phyloP scores from a whole-genome alignment of 2,888 invertebrate genomes.

The Spodoptera picta region DNA sequence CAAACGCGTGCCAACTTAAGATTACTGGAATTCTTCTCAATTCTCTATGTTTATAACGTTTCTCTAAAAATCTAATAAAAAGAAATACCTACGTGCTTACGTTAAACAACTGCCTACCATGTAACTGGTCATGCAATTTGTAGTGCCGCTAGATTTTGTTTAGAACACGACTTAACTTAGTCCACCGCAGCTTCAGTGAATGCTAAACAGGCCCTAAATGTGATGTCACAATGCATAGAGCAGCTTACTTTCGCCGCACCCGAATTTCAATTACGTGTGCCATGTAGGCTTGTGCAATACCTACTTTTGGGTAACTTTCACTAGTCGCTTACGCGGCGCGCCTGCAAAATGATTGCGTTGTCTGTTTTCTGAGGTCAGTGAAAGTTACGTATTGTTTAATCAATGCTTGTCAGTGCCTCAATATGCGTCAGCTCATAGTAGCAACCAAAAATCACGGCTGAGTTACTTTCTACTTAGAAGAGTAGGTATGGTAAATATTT shows the following conservation, averaged over 20 bases:
- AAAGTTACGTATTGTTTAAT: conserved; percentile 80
- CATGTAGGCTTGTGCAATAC: conserved; percentile 85
- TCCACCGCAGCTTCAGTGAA: conserved; percentile 55
- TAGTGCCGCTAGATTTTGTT: conserved; percentile 38
- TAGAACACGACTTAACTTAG: conserved; percentile 32
- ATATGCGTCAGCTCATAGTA: conserved; percentile 47
- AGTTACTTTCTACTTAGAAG: conserved; percentile 18
- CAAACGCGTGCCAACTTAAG: conserved; percentile 52
- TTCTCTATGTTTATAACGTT: conserved; percentile 49
- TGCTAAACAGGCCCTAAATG: conserved; percentile 60
- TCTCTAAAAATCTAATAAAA: conserved; percentile 43
- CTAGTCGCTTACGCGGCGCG: conserved; percentile 83
- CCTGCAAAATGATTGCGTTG: conserved; percentile 86
- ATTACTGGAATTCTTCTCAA: conserved; percentile 52
- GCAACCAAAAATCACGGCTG: neutral
- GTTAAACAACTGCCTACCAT: conserved; percentile 14
- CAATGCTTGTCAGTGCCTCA: conserved; percentile 45
- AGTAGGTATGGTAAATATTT: neutral
- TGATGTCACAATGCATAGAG: conserved; percentile 71
- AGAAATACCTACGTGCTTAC: conserved; percentile 21
- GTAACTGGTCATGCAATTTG: conserved; percentile 36
- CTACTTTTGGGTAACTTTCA: conserved; percentile 87
- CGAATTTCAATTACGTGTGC: conserved; percentile 85
- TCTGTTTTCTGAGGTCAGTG: conserved; percentile 81
- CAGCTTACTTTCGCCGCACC: conserved; percentile 84